phyloP scores from a whole-genome alignment of 2,888 invertebrate species.

The Orthosia incerta region DNA sequence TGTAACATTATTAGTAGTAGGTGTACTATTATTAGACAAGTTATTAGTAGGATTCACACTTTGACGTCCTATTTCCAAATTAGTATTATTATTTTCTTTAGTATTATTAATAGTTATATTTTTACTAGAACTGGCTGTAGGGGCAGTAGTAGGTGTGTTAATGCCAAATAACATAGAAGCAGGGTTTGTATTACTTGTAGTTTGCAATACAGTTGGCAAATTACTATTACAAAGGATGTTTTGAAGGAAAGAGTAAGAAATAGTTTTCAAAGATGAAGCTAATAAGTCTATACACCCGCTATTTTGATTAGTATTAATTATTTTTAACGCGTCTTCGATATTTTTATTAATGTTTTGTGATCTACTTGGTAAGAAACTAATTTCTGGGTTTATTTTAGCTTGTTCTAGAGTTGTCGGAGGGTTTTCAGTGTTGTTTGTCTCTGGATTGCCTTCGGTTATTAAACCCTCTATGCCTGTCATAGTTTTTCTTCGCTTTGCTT shows the following conservation, averaged over 20 bases:
- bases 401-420: neutral
- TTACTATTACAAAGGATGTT: neutral
- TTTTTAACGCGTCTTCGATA: slow-evolving; percentile 60
- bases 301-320: slow-evolving; percentile 58
- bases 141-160: neutral
- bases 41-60: neutral
- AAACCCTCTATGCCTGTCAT: neutral
- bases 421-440: neutral
- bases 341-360: slow-evolving; percentile 44
- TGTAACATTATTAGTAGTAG: neutral
- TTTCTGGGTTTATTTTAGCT: neutral
- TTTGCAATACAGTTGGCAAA: no score
- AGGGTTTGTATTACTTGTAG: no score
- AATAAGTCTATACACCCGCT: slow-evolving; percentile 20
- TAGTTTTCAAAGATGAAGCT: slow-evolving; percentile 32
- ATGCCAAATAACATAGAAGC: neutral
- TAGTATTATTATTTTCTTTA: neutral
- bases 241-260: slow-evolving; percentile 1
- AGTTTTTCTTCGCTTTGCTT: neutral
- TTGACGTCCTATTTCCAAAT: neutral
- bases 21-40: no score
- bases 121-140: neutral
- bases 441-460: neutral
- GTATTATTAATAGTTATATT: neutral
- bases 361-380: neutral